Percentiles rank a stretch among this genome's conserved stretches.
Evolutionary conservation across 2,113 vertebrate species (phyloP).

Genomic region (Diphyllodes magnificus): DNA sequence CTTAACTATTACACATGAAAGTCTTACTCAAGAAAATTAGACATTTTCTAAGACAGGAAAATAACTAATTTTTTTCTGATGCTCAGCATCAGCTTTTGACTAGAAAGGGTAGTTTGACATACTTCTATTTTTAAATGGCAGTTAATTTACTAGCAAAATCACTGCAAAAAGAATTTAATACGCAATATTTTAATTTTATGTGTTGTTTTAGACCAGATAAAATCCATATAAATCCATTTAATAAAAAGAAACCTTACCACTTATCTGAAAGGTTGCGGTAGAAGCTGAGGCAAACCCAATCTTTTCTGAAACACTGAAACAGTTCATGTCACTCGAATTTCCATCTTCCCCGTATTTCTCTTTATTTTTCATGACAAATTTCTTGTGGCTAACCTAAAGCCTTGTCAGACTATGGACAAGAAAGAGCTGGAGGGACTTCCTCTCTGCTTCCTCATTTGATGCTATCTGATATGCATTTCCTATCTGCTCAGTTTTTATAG

Average conservation of each 20-base stretch:
- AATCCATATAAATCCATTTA: not conserved
- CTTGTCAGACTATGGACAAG: not conserved
- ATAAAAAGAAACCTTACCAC: slow-evolving; percentile 60
- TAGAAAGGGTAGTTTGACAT: not conserved
- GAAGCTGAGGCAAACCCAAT: slow-evolving; percentile 30
- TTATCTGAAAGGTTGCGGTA: slow-evolving; percentile 63
- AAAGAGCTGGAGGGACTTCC: not conserved
- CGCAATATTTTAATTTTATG: not conserved
- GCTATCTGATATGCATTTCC: slow-evolving; percentile 41
- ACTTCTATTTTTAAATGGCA: not conserved
- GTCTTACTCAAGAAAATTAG: not conserved
- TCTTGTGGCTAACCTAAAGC: slow-evolving; percentile 26
- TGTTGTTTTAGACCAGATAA: not conserved
- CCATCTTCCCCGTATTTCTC: not conserved
- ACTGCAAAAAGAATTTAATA: not conserved
- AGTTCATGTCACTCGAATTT: not conserved
- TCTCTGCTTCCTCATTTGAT: not conserved
- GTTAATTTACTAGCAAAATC: not conserved
- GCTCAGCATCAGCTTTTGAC: not conserved
- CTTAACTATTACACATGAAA: not conserved
- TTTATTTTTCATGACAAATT: slow-evolving; percentile 30
- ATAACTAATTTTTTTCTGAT: not conserved
- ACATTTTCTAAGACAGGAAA: not conserved
- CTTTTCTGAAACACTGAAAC: slow-evolving; percentile 2
- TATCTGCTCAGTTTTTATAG: slow-evolving; percentile 53